A percentile compares a stretch with the other conserved stretches of the same genome.
phyloP scores from a whole-genome alignment of 2,888 invertebrate species.

The Orchesellides sinensis region DNA sequence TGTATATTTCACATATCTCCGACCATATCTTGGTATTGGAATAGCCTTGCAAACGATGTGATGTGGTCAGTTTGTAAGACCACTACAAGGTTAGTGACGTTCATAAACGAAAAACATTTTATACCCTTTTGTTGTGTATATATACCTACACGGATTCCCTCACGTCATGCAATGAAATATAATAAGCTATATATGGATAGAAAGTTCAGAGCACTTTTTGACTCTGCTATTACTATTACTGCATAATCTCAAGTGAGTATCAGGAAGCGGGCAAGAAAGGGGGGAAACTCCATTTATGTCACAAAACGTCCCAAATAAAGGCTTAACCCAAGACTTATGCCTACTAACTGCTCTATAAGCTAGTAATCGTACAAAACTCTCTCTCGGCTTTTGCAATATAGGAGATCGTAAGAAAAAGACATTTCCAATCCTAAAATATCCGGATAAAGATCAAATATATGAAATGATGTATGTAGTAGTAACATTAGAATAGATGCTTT shows the following conservation, averaged over 20 bases:
- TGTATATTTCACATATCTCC: not conserved
- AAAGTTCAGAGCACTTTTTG: not conserved
- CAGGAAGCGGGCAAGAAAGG: slow-evolving; percentile 29
- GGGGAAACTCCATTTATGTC: slow-evolving; percentile 64
- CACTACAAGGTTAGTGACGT: slow-evolving; percentile 10
- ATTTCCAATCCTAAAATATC: slow-evolving; percentile 63
- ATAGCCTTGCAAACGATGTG: slow-evolving; percentile 15
- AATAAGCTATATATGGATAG: not conserved
- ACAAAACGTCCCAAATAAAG: slow-evolving; percentile 61
- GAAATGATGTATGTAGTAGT: slow-evolving; percentile 63
- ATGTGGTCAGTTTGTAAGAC: slow-evolving; percentile 38
- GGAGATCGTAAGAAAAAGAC: slow-evolving; percentile 31
- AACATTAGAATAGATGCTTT: slow-evolving; percentile 66
- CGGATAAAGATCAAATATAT: slow-evolving; percentile 67
- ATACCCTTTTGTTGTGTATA: too few relatives aligned
- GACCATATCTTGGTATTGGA: slow-evolving; percentile 40
- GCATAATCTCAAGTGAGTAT: slow-evolving; percentile 60
- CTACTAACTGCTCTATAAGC: slow-evolving; percentile 11
- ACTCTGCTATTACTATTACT: slow-evolving; percentile 29
- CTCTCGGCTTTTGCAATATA: not conserved
- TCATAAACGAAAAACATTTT: too few relatives aligned
- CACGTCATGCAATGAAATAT: too few relatives aligned
- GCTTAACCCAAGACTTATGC: slow-evolving; percentile 61
- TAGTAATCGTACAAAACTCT: not conserved
- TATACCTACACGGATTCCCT: not conserved